Conservation (phyloP, 53 echinoderm and acorn worm species). For the Holothuria scabra region DNA sequence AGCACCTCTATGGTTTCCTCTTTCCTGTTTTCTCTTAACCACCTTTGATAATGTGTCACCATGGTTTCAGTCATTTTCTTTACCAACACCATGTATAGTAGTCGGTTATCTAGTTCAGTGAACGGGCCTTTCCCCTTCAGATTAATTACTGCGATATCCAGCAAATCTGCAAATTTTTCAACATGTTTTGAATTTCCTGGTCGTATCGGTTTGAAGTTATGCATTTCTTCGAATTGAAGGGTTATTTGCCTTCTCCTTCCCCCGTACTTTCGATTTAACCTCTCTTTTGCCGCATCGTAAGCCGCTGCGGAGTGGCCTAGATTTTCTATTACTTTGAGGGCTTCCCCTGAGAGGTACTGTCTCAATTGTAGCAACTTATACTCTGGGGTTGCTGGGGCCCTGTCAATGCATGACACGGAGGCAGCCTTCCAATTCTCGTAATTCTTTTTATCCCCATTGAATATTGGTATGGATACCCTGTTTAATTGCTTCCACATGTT, state of each 20-base stretch:
- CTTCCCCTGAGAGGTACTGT: constrained; percentile 34
- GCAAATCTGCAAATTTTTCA: constrained; percentile 41
- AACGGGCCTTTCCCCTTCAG: constrained; percentile 13
- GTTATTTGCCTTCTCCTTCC: constrained; percentile 30
- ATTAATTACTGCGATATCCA: constrained; percentile 42
- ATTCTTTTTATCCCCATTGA: constrained; percentile 6
- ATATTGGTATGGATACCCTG: constrained; percentile 27
- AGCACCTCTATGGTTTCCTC: constrained; percentile 13
- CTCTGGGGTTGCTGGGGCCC: constrained; percentile 12
- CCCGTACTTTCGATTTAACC: constrained; percentile 33
- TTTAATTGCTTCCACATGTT: constrained; percentile 32
- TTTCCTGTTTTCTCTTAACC: constrained; percentile 1
- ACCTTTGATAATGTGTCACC: constrained; percentile 26
- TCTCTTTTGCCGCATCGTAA: constrained; percentile 49
- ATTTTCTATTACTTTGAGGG: constrained; percentile 17
- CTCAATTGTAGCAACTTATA: constrained; percentile 32
- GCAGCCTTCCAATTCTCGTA: constrained; percentile 44
- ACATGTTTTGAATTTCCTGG: constrained; percentile 34
- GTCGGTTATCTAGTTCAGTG: constrained; percentile 10
- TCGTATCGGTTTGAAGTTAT: constrained; percentile 30
- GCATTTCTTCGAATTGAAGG: constrained; percentile 22
- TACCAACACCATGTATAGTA: constrained; percentile 4
- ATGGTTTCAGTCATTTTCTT: constrained; percentile 41
- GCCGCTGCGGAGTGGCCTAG: constrained; percentile 45
- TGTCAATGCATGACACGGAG: constrained; percentile 15